Conservation (phyloP, 2,113 vertebrate species). For the Xyliphius kryptos region DNA sequence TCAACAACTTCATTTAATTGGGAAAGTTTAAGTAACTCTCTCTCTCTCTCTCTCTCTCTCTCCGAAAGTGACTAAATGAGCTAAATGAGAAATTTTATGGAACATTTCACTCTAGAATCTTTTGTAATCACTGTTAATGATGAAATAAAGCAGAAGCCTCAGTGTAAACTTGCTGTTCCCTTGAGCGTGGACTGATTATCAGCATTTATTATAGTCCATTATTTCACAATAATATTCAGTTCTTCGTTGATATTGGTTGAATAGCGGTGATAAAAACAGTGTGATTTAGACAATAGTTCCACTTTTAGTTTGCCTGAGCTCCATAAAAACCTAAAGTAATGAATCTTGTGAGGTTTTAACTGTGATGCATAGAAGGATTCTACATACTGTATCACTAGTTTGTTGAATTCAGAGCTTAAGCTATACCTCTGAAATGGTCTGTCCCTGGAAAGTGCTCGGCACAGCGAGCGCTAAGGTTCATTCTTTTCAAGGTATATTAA, state of each 20-base stretch:
- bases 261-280: too few species aligned
- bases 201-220: not conserved
- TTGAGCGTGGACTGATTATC: not conserved
- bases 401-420: not conserved
- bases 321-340: not conserved
- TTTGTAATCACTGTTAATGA: constrained; percentile 14
- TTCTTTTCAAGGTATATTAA: not conserved
- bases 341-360: not conserved
- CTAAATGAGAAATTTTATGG: constrained; percentile 20
- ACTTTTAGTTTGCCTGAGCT: too few species aligned
- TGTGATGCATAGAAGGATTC: not conserved
- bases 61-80: not conserved
- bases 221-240: not conserved
- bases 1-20: too few species aligned
- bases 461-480: not conserved
- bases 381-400: not conserved
- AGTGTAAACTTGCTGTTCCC: constrained; percentile 10
- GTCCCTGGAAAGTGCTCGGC: not conserved
- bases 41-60: not conserved
- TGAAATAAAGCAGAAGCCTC: not conserved
- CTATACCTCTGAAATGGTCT: not conserved
- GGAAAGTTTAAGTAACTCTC: too few species aligned
- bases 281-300: too few species aligned
- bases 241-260: not conserved
- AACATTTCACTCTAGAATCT: constrained; percentile 6